phyloP scores from a whole-genome alignment of 2,113 vertebrate species.

The Calonectris borealis region DNA sequence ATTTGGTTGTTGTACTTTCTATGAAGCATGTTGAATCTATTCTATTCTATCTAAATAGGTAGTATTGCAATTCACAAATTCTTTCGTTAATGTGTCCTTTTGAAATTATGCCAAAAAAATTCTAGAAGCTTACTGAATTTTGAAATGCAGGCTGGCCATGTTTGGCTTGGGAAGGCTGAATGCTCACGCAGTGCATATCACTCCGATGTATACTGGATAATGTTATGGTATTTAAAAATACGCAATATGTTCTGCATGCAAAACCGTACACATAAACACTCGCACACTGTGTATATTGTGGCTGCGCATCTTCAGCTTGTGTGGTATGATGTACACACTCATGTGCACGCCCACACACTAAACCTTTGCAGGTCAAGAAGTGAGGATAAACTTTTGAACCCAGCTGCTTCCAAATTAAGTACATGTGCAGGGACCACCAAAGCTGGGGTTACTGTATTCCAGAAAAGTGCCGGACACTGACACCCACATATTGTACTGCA shows the following conservation, averaged over 20 bases:
- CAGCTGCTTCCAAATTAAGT: constrained; percentile 59
- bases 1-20: neutral
- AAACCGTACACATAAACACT: neutral
- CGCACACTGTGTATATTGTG: neutral
- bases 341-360: neutral
- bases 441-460: constrained; percentile 48
- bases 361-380: constrained; percentile 59
- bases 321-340: neutral
- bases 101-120: neutral
- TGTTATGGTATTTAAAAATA: neutral
- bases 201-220: neutral
- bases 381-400: constrained; percentile 63
- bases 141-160: neutral
- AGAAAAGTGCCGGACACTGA: constrained; percentile 25
- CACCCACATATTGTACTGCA: constrained; percentile 13
- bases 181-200: neutral
- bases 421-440: constrained; percentile 43
- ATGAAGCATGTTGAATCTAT: neutral
- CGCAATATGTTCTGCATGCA: neutral
- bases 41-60: neutral
- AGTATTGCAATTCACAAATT: neutral
- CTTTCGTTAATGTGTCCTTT: neutral
- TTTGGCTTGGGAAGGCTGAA: neutral
- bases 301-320: constrained; percentile 44
- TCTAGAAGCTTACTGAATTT: neutral